Percentiles rank a stretch among this genome's conserved stretches.
Evolutionary conservation across 37 sponge, comb jelly and placozoan genomes (phyloP).

Genomic region (Trichoplax adhaerens): DNA sequence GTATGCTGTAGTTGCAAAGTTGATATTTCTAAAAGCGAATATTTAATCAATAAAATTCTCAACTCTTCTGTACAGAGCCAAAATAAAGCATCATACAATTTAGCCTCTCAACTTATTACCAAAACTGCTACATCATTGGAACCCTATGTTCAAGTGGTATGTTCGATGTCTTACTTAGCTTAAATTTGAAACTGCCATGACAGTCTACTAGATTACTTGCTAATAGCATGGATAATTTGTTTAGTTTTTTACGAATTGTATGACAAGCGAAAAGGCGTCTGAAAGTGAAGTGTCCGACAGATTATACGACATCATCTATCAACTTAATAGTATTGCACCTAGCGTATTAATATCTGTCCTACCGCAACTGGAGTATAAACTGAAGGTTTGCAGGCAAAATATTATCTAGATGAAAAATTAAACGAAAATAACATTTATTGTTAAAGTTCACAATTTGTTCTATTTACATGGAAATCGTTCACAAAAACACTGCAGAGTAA

Average conservation of each 20-base stretch:
- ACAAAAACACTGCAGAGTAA: too few relatives aligned
- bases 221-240: not conserved
- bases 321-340: slow-evolving; percentile 52
- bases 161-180: not conserved
- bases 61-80: not conserved
- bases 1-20: not conserved
- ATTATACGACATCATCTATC: slow-evolving; percentile 55
- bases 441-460: too few relatives aligned
- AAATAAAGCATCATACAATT: slow-evolving; percentile 5
- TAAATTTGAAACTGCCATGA: not conserved
- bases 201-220: too few relatives aligned
- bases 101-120: slow-evolving; percentile 46
- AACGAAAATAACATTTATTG: too few relatives aligned
- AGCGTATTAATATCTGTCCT: slow-evolving; percentile 56
- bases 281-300: slow-evolving; percentile 56
- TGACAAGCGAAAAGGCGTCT: slow-evolving; percentile 45
- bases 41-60: slow-evolving; percentile 26
- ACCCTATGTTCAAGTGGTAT: slow-evolving; percentile 45
- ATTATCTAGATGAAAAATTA: too few relatives aligned
- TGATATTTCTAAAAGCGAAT: not conserved
- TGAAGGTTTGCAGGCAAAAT: slow-evolving; percentile 26
- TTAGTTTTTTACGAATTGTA: slow-evolving; percentile 53
- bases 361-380: slow-evolving; percentile 79
- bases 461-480: too few relatives aligned
- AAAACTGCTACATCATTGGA: slow-evolving; percentile 48